Percentiles rank a stretch among this genome's conserved stretches.
Conservation (phyloP, 1,140 invertebrate species). For the Steinernema khuongi region DNA sequence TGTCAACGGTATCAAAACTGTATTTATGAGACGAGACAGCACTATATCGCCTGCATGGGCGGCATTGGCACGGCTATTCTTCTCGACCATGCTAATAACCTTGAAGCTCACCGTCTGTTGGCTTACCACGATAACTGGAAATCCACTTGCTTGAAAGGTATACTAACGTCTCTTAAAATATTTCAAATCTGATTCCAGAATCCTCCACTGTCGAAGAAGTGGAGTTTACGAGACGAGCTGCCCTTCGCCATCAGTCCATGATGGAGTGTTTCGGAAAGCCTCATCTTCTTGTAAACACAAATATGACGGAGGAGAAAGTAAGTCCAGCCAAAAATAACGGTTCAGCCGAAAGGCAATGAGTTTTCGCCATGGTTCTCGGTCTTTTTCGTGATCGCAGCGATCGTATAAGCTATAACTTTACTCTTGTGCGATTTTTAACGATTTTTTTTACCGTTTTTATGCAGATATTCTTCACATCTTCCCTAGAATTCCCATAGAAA, state of each 20-base stretch:
- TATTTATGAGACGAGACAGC: constrained; percentile 1
- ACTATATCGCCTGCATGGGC: neutral
- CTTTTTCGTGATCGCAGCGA: too few species aligned
- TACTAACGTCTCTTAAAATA: neutral
- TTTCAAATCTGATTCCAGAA: neutral
- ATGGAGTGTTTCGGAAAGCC: constrained; percentile 13
- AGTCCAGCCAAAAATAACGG: too few species aligned
- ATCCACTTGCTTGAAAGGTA: neutral
- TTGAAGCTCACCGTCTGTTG: neutral
- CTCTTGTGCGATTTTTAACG: too few species aligned
- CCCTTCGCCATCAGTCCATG: neutral
- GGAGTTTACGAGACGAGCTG: neutral
- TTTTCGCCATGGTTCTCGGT: too few species aligned
- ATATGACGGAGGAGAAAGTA: constrained; percentile 4
- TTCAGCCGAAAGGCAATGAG: too few species aligned
- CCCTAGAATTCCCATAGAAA: too few species aligned
- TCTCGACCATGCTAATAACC: neutral
- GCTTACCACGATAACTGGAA: constrained; percentile 8
- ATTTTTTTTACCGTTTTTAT: too few species aligned
- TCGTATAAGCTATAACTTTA: too few species aligned
- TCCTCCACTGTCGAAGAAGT: neutral
- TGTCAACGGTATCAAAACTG: neutral
- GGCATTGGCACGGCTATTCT: neutral
- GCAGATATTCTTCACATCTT: too few species aligned
- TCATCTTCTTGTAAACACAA: neutral